Base-by-base conservation (phyloP, 2,113 vertebrate species). In the Upupa epops region DNA sequence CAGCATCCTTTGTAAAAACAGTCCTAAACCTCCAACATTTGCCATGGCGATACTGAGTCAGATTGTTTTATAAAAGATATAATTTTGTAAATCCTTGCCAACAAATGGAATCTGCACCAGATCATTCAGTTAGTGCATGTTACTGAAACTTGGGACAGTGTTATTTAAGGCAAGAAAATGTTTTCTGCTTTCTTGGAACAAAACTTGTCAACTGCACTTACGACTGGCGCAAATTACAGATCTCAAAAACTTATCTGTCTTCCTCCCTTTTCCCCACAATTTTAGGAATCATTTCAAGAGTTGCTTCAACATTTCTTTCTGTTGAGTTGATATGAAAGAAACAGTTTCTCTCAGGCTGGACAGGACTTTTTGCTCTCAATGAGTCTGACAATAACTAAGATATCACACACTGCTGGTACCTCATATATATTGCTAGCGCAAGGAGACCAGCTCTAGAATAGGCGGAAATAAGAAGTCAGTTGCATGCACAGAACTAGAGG, bases 41-140 rank as follows among this genome's bases (percentile, higher is more conserved):
- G 86, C 86, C 89, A 96, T 42, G 89, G 91, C 72, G 93, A 94
- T 94, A 90, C 77, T 48, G 71, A 93, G 83, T 87, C 84, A 96
- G 89, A 96, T 89, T 90, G 86, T 85, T 85, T 93, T 87, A 70
- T 82, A 85, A 84, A 89, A 76, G 49, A 59, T 10, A 15, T 42
- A 42, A 93, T 89, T 93, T 60, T 40, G 92, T 45, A 87, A 86
- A 74, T 89, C 71, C 56, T 59, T 1, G 3, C 37, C 34, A 56
- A 71, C 48, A 56, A 52, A 90, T 60, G 66, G 52, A 48, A 46
- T 26, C 32, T 5, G 78, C 40, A 76, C 64, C 71, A 48, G 72
- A 37, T 72, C 58, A 34, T 71, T 49, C 26, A 8, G 58, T 78
- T 52, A 42, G 70, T 16, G 59, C 12, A 24, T 6, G 7, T 42